Evolutionary conservation across 2,888 invertebrate genomes (phyloP), one percentile per base, ranked within the genome.

Genomic region (Apamea monoglypha): DNA sequence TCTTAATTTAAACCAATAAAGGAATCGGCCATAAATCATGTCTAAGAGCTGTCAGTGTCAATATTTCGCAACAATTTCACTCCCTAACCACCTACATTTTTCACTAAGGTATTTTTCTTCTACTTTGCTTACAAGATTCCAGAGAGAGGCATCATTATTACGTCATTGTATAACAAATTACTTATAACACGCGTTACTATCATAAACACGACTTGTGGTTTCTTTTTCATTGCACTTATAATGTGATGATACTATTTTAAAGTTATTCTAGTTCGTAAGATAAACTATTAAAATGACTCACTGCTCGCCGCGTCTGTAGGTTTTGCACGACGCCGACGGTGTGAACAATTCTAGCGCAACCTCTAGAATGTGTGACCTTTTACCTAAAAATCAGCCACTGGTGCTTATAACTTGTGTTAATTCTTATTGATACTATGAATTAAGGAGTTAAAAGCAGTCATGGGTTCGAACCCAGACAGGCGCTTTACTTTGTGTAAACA

Each of bases 181-280:
- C 63, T 64, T 78, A 77, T 47, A 67, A 83, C 79, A 82, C 29
- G 56, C 64, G 71, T 79, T 68, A 59, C 71, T 71, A 70, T 75
- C 44, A 78, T 84, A 75, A 59, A 70, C 87, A 76, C 68, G 76
- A 72, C 74, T 68, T 87, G 89, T 47, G 87, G 87, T 88, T 85
- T 87, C 81, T 83, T 87, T 87, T 87, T 81, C 79, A 83, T 44
- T 80, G 76, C 66, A 64, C 68, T 74, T 87, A 81, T 84, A 76
- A 66, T 16, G 70, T 32, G 44, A 59, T 67, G 56, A 74, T 56
- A 67, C 67, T 76, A 82, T 84, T 85, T 69, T 59, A 64, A 81
- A 85, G 67, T 63, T 76, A 73, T 76, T 56, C 64, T 50, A 29
- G 47, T 64, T 66, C 18, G 32, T 59, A 71, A 85, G 44, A 74